Base-by-base conservation (phyloP, 2,888 invertebrate genomes). In the Hololepta plana region DNA sequence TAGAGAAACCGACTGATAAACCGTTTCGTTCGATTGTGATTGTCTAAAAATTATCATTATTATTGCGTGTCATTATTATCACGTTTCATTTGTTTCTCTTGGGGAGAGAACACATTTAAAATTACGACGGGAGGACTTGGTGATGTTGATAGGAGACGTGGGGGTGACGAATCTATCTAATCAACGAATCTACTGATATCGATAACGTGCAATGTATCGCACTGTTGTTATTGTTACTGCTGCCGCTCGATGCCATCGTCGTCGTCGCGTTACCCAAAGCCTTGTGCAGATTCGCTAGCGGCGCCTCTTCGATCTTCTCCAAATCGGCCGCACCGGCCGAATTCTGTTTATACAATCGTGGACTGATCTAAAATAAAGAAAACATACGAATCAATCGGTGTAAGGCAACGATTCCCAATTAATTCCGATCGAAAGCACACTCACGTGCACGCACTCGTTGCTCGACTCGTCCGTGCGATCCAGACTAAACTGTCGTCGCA, bases 221-320 rank as follows among this genome's bases (percentile, higher is more conserved):
- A 3, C 48, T 42, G 40, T 32, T 13, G 37, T 36, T 8, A 29
- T 28, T n/a, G 42, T 36, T 8, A 41, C 35, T 17, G 8, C 17
- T 17, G 8, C 6, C 22, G 15, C 14, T 26, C 15, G 35, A 33
- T 13, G 45, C 39, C n/a, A 37, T 34, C 16, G 40, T 38, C 14
- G 39, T 34, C 6, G 46, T 38, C 15, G 59, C 53, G n/a, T n/a
- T n/a, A n/a, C n/a, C n/a, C n/a, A n/a, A n/a, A n/a, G n/a, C n/a
- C n/a, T n/a, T n/a, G n/a, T n/a, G n/a, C n/a, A n/a, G n/a, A n/a
- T n/a, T n/a, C 30, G 39, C 45, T 20, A 49, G 37, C 9, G 69
- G 65, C 22, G 69, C 61, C 44, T 73, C 73, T 48, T 72, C 72
- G 38, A 73, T 74, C 45, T 70, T 64, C 44, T 72, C 72, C 38